A percentile compares a stretch with the other conserved stretches of the same genome.
Conservation (phyloP, 2,888 invertebrate species). For the Pristionchus fissidentatus region DNA sequence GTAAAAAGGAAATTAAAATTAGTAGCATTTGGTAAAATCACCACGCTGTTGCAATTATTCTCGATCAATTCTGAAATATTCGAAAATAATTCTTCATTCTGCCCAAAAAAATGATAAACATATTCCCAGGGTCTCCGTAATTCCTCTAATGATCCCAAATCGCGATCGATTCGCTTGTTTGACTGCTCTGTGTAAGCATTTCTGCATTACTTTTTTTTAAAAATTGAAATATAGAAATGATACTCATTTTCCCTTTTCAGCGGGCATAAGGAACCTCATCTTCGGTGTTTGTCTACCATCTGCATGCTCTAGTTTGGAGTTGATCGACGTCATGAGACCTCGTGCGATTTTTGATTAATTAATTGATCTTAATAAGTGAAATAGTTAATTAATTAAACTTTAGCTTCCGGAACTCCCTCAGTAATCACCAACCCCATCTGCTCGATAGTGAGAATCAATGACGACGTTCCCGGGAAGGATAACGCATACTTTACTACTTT, state of each 20-base stretch:
- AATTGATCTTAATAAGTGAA: too few species aligned
- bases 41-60: too few species aligned
- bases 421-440: constrained; percentile 14
- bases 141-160: not conserved
- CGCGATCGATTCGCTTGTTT: not conserved
- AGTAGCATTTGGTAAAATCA: too few species aligned
- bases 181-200: not conserved
- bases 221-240: too few species aligned
- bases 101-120: not conserved
- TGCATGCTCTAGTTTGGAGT: not conserved
- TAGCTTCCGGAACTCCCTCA: not conserved
- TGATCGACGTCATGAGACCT: not conserved
- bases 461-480: not conserved
- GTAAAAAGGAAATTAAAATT: not conserved
- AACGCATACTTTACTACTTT: not conserved
- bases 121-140: not conserved
- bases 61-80: too few species aligned
- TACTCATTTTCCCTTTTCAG: not conserved
- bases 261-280: not conserved
- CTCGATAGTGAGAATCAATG: constrained; percentile 4
- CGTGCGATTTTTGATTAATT: not conserved
- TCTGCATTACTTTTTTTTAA: too few species aligned
- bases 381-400: not conserved
- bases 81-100: too few species aligned
- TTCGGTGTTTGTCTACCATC: not conserved